Base-by-base conservation (phyloP, 2,888 invertebrate genomes). In the Elegia similella region DNA sequence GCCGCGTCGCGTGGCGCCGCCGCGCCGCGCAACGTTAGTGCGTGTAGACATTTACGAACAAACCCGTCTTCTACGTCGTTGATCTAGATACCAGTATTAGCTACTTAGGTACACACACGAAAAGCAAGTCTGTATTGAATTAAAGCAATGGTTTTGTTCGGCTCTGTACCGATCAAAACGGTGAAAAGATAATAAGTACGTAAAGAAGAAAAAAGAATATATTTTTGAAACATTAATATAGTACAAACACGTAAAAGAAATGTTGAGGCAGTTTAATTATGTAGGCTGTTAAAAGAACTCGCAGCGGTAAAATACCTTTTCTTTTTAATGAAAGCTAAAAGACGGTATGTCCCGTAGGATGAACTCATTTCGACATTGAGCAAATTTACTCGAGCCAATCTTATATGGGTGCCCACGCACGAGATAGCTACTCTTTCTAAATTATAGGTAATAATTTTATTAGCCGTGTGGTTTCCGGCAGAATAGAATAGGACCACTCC, bases 381-480 rank as follows among this genome's bases (percentile, higher is more conserved):
- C 73, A 82, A 85, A 84, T 88, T 86, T 86, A 84, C 86, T 81
- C 81, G 75, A 74, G 73, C 78, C 84, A 86, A 85, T 86, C 80
- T 86, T 82, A 84, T 84, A 73, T 73, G 66, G 72, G 56, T 56
- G 61, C 66, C 69, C 67, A 75, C 73, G 73, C 68, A 76, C 72
- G 69, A 76, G 70, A 77, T 77, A 76, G 76, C 71, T 68, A 67
- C 68, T 73, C 34, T 72, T 70, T 74, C 75, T 81, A 81, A 82
- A 80, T 75, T 82, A 81, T 75, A n/a, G n/a, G n/a, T n/a, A n/a
- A n/a, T n/a, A n/a, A n/a, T n/a, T n/a, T n/a, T n/a, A n/a, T n/a
- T n/a, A n/a, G n/a, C n/a, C n/a, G n/a, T n/a, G n/a, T n/a, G n/a
- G n/a, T n/a, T n/a, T n/a, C n/a, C n/a, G n/a, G n/a, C n/a, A n/a